phyloP scores from a whole-genome alignment of 2,888 invertebrate species.

The Embidobia sp. region DNA sequence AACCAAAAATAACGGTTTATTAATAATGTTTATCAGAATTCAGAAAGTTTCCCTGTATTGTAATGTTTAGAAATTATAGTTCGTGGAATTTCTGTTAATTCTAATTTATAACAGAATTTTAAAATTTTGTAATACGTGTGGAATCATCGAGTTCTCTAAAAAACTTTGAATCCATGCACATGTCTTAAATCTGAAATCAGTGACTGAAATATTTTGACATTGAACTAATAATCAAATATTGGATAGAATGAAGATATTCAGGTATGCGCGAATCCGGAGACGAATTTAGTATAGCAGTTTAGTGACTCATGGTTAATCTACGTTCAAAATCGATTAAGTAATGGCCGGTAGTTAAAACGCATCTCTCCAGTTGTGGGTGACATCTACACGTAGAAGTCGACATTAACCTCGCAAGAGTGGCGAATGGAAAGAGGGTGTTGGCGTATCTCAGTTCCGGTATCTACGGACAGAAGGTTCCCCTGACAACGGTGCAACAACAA shows the following conservation, averaged over 20 bases:
- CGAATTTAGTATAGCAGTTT: neutral
- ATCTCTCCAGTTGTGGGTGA: conserved; percentile 70
- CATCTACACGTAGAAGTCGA: conserved; percentile 75
- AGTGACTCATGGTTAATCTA: neutral
- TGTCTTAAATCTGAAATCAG: too few species aligned
- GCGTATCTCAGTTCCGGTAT: conserved; percentile 79
- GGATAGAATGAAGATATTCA: neutral
- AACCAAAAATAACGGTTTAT: conserved; percentile 41
- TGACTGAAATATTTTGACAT: neutral
- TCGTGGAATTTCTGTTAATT: too few species aligned
- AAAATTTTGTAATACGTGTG: too few species aligned
- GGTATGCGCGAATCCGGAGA: neutral
- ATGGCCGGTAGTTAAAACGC: conserved; percentile 69
- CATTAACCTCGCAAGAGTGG: conserved; percentile 71
- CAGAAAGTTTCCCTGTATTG: too few species aligned
- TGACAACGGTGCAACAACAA: conserved; percentile 79
- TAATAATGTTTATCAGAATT: too few species aligned
- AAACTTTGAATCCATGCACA: too few species aligned
- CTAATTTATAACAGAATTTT: too few species aligned
- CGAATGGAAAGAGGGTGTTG: conserved; percentile 65
- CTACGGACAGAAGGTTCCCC: conserved; percentile 76
- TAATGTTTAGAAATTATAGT: too few species aligned
- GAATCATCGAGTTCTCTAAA: too few species aligned
- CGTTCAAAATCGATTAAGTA: conserved; percentile 57
- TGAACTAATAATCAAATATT: neutral